phyloP scores from a whole-genome alignment of 1,140 invertebrate genomes.

The Orussus abietinus region DNA sequence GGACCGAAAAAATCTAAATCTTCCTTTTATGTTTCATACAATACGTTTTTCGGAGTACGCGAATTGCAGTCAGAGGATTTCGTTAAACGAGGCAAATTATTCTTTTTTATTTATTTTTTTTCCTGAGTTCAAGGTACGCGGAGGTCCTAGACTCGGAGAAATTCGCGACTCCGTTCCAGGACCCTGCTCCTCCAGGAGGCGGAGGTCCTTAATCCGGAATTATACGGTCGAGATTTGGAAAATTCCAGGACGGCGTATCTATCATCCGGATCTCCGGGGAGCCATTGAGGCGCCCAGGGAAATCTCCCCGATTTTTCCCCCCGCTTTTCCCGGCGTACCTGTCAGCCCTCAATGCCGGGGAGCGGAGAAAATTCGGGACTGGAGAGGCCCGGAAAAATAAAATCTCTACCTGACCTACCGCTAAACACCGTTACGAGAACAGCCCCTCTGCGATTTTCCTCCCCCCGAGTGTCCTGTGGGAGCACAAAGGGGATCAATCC shows the following conservation, averaged over 20 bases:
- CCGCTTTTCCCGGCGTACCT: conserved; percentile 9
- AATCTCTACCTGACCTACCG: neutral
- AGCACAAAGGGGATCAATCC: conserved; percentile 1
- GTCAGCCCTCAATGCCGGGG: neutral
- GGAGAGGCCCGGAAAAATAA: neutral
- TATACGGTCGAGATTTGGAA: conserved; percentile 10
- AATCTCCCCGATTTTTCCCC: too few relatives aligned
- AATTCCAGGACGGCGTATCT: conserved; percentile 16
- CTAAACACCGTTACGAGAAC: conserved; percentile 13
- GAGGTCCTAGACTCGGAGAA: conserved; percentile 5
- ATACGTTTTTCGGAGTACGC: conserved; percentile 6
- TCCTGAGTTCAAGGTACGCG: conserved; percentile 1
- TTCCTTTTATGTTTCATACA: too few relatives aligned
- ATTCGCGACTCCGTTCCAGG: conserved; percentile 7
- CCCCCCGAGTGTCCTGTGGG: too few relatives aligned
- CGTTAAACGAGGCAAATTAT: conserved; percentile 10
- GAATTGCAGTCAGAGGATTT: conserved; percentile 1
- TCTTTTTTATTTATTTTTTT: conserved; percentile 7
- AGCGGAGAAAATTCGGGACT: conserved; percentile 3
- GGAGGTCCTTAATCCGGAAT: conserved; percentile 13
- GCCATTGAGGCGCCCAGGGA: conserved; percentile 13
- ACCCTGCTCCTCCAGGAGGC: neutral
- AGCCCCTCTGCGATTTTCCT: too few relatives aligned
- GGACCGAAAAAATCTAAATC: too few relatives aligned
- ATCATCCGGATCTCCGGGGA: conserved; percentile 12